Conservation (phyloP, 1,140 invertebrate genomes). For the Grapholita molesta region DNA sequence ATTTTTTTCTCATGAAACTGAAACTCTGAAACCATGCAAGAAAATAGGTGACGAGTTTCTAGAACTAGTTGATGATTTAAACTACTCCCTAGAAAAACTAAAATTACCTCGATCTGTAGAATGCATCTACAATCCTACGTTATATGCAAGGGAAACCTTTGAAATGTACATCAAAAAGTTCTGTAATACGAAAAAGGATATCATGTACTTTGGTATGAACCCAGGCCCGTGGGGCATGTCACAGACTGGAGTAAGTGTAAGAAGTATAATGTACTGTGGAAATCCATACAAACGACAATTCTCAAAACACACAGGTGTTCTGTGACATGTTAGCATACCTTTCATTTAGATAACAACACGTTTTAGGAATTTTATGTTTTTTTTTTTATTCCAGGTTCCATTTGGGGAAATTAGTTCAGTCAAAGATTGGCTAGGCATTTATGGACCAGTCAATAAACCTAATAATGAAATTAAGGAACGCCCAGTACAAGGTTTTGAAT, state of each 20-base stretch:
- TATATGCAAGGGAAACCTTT: conserved; percentile 89
- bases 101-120: conserved; percentile 42
- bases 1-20: conserved; percentile 33
- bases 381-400: conserved; percentile 81
- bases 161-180: conserved; percentile 78
- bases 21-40: not conserved
- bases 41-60: conserved; percentile 39
- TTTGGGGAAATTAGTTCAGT: conserved; percentile 93
- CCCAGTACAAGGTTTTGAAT: conserved; percentile 86
- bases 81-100: conserved; percentile 38
- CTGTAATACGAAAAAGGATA: conserved; percentile 82
- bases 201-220: conserved; percentile 95
- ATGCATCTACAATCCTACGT: conserved; percentile 89
- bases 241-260: conserved; percentile 89
- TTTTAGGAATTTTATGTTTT: not conserved
- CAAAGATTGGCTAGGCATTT: conserved; percentile 87
- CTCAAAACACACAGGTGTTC: not conserved
- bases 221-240: conserved; percentile 97
- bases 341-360: not conserved
- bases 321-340: no score
- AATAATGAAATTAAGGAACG: conserved; percentile 83
- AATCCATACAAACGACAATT: not conserved
- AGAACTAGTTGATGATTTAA: conserved; percentile 45
- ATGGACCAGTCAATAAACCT: conserved; percentile 86
- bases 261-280: not conserved